Evolutionary conservation across 2,797 vertebrate species (phyloP), one percentile per base, ranked within the genome.

Genomic region (Cuculus canorus): DNA sequence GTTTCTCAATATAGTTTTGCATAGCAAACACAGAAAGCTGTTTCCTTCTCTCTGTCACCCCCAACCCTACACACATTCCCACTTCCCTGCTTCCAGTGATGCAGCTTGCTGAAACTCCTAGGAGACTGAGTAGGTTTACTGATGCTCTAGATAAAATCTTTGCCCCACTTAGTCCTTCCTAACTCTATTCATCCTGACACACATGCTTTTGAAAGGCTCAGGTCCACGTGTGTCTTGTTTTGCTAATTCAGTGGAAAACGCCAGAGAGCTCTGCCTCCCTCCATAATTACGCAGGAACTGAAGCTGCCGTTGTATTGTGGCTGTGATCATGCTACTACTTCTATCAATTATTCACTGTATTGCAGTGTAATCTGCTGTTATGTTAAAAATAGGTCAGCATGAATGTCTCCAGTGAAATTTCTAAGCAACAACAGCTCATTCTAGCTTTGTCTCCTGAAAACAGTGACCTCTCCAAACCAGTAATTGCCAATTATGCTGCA

Each of bases 341-440:
- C 92, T 82, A 97, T 98, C 94, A 98, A 98, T 98, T 97, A 98
- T 98, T 97, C 97, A 97, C 78, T 68, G 71, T 90, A 68, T 88
- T 78, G 45, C 96, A 96, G 96, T 61, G 83, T 96, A 95, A 96
- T 98, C 80, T 90, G 73, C 97, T 96, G 94, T 96, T 96, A 92
- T 35, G 15, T 97, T 97, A 94, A 95, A 98, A 98, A 96, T 96
- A 97, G 97, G 96, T 95, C 96, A 95, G 79, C 91, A 5, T 89
- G 50, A 33, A 41, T 71, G 85, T 92, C 82, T 88, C 79, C 90
- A 95, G 94, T 83, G 93, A 96, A 93, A 96, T 94, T 91, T 86
- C 88, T 47, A 79, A 92, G 91, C 43, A 39, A 78, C 59, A 87
- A 90, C n/a, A 90, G 92, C 54, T 52, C 79, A 95, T 90, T 50